Base-by-base conservation (phyloP, 92 coral and sea anemone species). In the Umimayanthus kanabou region DNA sequence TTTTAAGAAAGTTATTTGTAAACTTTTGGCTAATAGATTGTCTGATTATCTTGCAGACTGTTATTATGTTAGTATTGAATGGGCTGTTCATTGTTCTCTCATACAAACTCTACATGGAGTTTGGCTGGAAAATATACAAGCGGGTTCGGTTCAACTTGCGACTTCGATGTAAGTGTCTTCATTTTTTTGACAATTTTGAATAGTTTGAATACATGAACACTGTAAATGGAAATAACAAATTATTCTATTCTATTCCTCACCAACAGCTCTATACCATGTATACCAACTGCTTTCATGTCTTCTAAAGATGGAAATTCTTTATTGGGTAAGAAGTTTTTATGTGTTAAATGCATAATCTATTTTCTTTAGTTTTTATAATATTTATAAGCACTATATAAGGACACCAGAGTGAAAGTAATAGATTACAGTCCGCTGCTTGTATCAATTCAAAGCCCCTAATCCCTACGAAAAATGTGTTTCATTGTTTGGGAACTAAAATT, bases 61-160 rank as follows among this genome's bases (percentile, higher is more conserved):
- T 86, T 8, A 71, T 90, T 13, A 89, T 95, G 87, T 87, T 95
- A 65, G 49, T 95, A 30, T 80, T 95, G 47, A 95, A 89, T 61
- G 86, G 85, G 61, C 88, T 95, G 42, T 95, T 95, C 73, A 93
- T 92, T 9, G 78, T 85, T 80, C 85, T 95, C 29, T 91, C 98
- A 23, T 95, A 94, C 94, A 93, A 95, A 86, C 89, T 95, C 47
- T 93, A 95, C 87, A 91, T 79, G 45, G 98, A 95, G 78, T 95
- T 93, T 95, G 98, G 98, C 47, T 95, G 98, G 98, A 95, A 95
- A 88, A 95, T 95, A 18, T 95, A 95, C 82, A 95, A 95, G 81
- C 91, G 94, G 64, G 98, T 95, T 72, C 92, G 96, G 16, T 93
- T 95, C 49, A 91, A 95, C 87, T 71, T 93, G 90, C 86, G 90